Evolutionary conservation across 2,888 invertebrate species (phyloP), one percentile per base, ranked within the genome.

Genomic region (Erpobdella octoculata): DNA sequence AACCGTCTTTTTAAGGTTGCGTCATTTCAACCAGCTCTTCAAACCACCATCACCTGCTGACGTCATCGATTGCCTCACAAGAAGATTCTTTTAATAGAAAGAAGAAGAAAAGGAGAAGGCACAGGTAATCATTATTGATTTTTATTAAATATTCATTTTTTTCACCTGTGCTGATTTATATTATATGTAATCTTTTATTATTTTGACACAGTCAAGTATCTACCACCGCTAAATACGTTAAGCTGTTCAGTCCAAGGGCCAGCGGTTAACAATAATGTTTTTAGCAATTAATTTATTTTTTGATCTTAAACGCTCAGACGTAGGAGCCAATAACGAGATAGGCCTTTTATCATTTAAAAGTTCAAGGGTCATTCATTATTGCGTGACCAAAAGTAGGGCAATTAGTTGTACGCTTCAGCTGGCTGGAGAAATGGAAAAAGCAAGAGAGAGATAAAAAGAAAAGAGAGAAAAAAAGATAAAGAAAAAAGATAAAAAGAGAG

Each of bases 41-140:
- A n/a, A 53, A 15, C 28, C 53, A 53, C 28, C 28, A 21, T 53
- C 53, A 53, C 28, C 28, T 28, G 15, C 21, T 53, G 53, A 53
- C 53, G 53, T 53, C 53, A 53, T 53, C 53, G 53, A 21, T 53
- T 53, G 53, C 53, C 21, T 53, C 53, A n/a, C 53, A 53, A 28
- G 53, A 53, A 28, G 53, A 53, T 53, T 53, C 53, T 28, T 53
- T 53, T 53, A 53, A 53, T 53, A 53, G 28, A 28, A 53, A 53
- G 28, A 53, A 53, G 53, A 53, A 53, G 53, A 53, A 53, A 28
- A 53, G 53, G 53, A 53, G 53, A 28, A 21, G 53, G 28, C 53
- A 53, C 53, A 21, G 53, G 53, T 53, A 21, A 53, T n/a, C n/a
- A n/a, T n/a, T n/a, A n/a, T n/a, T n/a, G n/a, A n/a, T n/a, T n/a